Evolutionary conservation across 2,797 vertebrate genomes (phyloP), one percentile per base, ranked within the genome.

Genomic region (Nannoperca obscura): DNA sequence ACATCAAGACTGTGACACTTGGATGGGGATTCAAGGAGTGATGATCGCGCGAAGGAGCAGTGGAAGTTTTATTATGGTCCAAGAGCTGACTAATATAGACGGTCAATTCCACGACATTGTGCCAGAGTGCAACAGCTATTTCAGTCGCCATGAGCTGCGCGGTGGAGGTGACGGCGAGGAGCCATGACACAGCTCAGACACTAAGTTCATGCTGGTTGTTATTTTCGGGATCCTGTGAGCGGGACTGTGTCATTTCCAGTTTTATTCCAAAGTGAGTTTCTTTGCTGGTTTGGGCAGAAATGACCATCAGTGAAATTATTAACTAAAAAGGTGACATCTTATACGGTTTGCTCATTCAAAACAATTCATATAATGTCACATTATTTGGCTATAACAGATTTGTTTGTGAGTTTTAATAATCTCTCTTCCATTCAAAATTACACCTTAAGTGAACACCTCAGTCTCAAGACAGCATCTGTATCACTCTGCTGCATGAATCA

Each of bases 1-100:
- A 79, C 74, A 74, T 90, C 80, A 86, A 88, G 82, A 93, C 88
- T 93, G 82, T 94, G 86, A 86, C 91, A 93, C 91, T 77, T 62
- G 71, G 77, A 83, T 89, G 91, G 86, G 68, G 88, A 91, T 82
- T 86, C 74, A 76, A 86, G 83, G 75, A 84, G 88, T 38, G 86
- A 89, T 86, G 86, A 64, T 52, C 46, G 27, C 76, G 78, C 65
- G 76, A 82, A 68, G 80, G 58, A 72, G 86, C 87, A 69, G 84
- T 90, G 82, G 87, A 91, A 89, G 79, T 86, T 91, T 90, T 91
- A 90, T 88, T 77, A 50, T 76, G 74, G 69, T 65, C 81, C 78
- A 80, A 75, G 82, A 89, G 85, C 74, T 89, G 90, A 86, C 88
- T 90, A 86, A 90, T 87, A 64, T 63, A 85, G 76, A 67, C 15